A percentile compares a stretch with the other conserved stretches of the same genome.
These are phyloP conservation scores for Oryzias celebensis DNA, from an alignment of 2,113 vertebrate genomes.

Conservation along the genomic window DNA sequence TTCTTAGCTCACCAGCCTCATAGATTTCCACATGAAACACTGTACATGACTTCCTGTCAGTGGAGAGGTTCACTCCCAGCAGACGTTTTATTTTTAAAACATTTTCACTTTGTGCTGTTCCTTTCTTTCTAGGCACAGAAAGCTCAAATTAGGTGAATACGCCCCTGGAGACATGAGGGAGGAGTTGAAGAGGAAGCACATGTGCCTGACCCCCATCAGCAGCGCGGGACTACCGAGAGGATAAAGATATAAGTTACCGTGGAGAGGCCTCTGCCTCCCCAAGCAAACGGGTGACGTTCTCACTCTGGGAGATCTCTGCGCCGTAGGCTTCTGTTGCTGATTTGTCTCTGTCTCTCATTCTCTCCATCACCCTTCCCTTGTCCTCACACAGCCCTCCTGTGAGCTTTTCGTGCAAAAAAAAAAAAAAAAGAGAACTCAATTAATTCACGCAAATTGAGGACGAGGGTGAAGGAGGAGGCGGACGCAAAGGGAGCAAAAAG, in stretches of 20 bases:
- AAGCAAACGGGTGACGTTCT: conserved; percentile 48
- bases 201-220: conserved; percentile 55
- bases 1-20: conserved; percentile 2
- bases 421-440: conserved; percentile 73
- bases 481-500: conserved; percentile 40
- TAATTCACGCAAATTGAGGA: conserved; percentile 76
- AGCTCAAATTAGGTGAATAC: conserved; percentile 48
- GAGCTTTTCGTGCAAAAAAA: conserved; percentile 66
- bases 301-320: conserved; percentile 51
- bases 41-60: not conserved
- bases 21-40: not conserved
- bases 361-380: conserved; percentile 38
- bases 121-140: conserved; percentile 44
- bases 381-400: conserved; percentile 55
- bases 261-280: conserved; percentile 50
- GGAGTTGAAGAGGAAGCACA: conserved; percentile 33
- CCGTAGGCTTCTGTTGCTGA: conserved; percentile 51
- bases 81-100: conserved; percentile 8
- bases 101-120: conserved; percentile 16
- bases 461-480: conserved; percentile 49
- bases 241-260: conserved; percentile 64
- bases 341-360: conserved; percentile 42
- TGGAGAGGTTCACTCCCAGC: not conserved
- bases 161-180: conserved; percentile 24
- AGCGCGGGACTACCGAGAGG: conserved; percentile 53